Evolutionary conservation across 2,797 vertebrate genomes (phyloP), one percentile per base, ranked within the genome.

Genomic region (Coregonus suidteri): DNA sequence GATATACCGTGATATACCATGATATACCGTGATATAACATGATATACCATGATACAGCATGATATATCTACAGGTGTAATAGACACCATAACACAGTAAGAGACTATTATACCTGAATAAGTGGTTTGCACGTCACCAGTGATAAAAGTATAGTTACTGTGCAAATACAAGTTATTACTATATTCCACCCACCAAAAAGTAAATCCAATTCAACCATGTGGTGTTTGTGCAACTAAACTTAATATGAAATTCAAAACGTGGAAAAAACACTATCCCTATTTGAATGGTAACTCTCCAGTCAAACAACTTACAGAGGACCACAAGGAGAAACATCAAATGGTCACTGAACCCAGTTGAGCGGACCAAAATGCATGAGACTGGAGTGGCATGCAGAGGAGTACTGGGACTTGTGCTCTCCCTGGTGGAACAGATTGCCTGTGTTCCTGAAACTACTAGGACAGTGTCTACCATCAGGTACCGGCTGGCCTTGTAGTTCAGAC

Each of bases 341-440:
- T 62, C n/a, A 62, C 18, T 59, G 56, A 59, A 59, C 56, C 18
- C 56, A 59, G n/a, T n/a, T n/a, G 56, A 59, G 18, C 2, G 4
- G 5, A 59, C 18, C 5, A 59, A 56, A 18, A 59, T 59, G 56
- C 18, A 59, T 59, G 18, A 59, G n/a, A 59, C 15, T n/a, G 9
- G 56, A 59, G 41, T 13, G 41, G 9, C 56, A 18, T 3, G n/a
- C 56, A 62, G 18, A n/a, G 56, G 4, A 62, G 56, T 62, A 7
- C 15, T 62, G n/a, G n/a, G 56, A 62, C 56, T n/a, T n/a, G n/a
- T 62, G n/a, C 56, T n/a, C 56, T 62, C 56, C 56, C 56, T 62
- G 56, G n/a, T 62, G 56, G 56, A 62, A 18, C 6, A 62, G 18
- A 59, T 9, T 6, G n/a, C n/a, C 7, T 62, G 56, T 62, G n/a